phyloP scores from a whole-genome alignment of 1,140 invertebrate genomes.

The Stegodyphus mimosarum region DNA sequence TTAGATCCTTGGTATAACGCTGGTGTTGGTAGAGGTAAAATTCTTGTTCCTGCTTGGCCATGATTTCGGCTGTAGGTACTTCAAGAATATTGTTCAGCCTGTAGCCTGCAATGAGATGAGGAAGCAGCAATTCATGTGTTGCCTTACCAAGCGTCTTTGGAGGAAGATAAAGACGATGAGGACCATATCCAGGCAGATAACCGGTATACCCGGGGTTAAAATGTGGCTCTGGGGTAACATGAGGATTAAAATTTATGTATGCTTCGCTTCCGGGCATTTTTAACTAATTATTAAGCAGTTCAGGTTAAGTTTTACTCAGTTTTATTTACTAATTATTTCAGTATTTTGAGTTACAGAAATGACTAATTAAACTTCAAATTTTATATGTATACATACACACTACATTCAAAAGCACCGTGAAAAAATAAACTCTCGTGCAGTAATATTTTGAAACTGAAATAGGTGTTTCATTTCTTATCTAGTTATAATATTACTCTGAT shows the following conservation, averaged over 20 bases:
- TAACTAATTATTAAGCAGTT: neutral
- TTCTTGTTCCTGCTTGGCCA: conserved; percentile 10
- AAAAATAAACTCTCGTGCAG: no score
- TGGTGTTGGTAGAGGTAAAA: conserved; percentile 5
- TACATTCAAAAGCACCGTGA: no score
- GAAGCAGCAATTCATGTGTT: conserved; percentile 13
- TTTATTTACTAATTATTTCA: no score
- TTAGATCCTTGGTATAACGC: neutral
- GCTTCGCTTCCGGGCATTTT: conserved; percentile 16
- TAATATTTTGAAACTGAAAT: no score
- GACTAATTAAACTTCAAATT: no score
- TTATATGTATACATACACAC: no score
- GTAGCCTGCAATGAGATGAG: conserved; percentile 15
- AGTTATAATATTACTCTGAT: no score
- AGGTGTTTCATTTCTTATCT: no score
- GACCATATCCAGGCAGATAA: conserved; percentile 19
- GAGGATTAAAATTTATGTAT: conserved; percentile 21
- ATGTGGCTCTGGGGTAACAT: conserved; percentile 14
- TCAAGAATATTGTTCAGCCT: conserved; percentile 19
- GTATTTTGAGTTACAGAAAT: no score
- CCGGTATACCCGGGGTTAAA: conserved; percentile 28
- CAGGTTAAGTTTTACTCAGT: neutral
- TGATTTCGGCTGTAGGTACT: neutral
- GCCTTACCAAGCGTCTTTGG: neutral
- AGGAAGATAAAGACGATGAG: neutral